These are phyloP conservation scores for Agrilus biguttatus DNA, from an alignment of 2,888 invertebrate genomes.

Conservation along the genomic window DNA sequence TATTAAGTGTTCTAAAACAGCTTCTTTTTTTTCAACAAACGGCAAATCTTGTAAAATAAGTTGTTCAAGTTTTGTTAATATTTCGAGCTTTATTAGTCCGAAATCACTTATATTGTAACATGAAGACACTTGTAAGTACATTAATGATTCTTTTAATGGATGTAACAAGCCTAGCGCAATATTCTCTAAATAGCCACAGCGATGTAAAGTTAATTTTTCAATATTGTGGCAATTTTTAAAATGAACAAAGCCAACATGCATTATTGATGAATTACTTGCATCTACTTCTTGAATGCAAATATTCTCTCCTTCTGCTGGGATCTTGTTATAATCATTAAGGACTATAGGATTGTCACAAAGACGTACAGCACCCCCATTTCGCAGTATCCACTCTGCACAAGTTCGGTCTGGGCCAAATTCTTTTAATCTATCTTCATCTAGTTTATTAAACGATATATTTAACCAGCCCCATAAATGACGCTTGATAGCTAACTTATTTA, in stretches of 20 bases:
- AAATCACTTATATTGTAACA: slow-evolving; percentile 59
- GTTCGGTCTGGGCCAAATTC: slow-evolving; percentile 73
- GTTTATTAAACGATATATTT: slow-evolving; percentile 50
- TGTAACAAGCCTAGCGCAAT: slow-evolving; percentile 48
- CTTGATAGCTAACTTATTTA: too few species aligned
- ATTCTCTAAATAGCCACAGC: slow-evolving; percentile 60
- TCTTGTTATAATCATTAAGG: slow-evolving; percentile 55
- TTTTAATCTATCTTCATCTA: slow-evolving; percentile 52
- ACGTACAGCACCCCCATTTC: slow-evolving; percentile 74
- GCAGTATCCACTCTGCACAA: slow-evolving; percentile 90
- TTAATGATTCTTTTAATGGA: slow-evolving; percentile 43
- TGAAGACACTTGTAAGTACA: slow-evolving; percentile 54
- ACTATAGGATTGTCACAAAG: slow-evolving; percentile 42
- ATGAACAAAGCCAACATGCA: slow-evolving; percentile 72
- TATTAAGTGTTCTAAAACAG: slow-evolving; percentile 39
- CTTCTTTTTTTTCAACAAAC: slow-evolving; percentile 47
- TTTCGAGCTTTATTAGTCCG: slow-evolving; percentile 49
- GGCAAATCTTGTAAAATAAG: slow-evolving; percentile 51
- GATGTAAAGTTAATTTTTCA: slow-evolving; percentile 55
- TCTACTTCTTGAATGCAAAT: slow-evolving; percentile 52
- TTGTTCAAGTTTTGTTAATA: slow-evolving; percentile 40
- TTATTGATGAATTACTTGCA: slow-evolving; percentile 67
- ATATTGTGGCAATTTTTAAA: slow-evolving; percentile 61
- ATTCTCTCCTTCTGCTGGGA: slow-evolving; percentile 43
- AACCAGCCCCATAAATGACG: slow-evolving; percentile 27